These are phyloP conservation scores for Threskiornis aethiopicus DNA, from an alignment of 2,797 vertebrate genomes.

Conservation along the genomic window DNA sequence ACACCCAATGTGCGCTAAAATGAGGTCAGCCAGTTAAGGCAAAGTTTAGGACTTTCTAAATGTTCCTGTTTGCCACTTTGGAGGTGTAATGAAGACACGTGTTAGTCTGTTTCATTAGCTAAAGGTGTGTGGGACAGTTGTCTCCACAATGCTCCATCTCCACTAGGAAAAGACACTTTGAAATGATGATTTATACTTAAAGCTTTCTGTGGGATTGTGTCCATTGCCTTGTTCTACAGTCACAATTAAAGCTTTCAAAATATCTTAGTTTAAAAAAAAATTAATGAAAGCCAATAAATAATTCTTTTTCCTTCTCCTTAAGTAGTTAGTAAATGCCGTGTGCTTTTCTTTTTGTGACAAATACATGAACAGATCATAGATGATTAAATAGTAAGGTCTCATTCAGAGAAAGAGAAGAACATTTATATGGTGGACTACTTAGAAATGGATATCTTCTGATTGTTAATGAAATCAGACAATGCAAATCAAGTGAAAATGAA, in stretches of 20 bases:
- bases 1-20: background rate
- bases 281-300: accelerated
- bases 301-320: background rate
- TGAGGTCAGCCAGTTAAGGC: background rate
- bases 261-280: background rate
- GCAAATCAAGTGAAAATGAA: slow-evolving; percentile 51
- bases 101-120: background rate
- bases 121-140: background rate
- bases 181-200: background rate
- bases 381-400: background rate
- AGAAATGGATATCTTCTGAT: background rate
- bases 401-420: background rate
- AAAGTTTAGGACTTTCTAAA: background rate
- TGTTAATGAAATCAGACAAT: slow-evolving; percentile 45
- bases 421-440: background rate
- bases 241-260: background rate
- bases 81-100: accelerated
- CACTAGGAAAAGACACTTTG: background rate
- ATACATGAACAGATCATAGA: background rate
- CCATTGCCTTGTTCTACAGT: background rate
- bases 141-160: background rate
- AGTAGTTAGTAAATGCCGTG: background rate
- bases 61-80: background rate
- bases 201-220: background rate
- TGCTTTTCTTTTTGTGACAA: background rate